phyloP scores from a whole-genome alignment of 2,888 invertebrate genomes.

The Melinaea menophilus region DNA sequence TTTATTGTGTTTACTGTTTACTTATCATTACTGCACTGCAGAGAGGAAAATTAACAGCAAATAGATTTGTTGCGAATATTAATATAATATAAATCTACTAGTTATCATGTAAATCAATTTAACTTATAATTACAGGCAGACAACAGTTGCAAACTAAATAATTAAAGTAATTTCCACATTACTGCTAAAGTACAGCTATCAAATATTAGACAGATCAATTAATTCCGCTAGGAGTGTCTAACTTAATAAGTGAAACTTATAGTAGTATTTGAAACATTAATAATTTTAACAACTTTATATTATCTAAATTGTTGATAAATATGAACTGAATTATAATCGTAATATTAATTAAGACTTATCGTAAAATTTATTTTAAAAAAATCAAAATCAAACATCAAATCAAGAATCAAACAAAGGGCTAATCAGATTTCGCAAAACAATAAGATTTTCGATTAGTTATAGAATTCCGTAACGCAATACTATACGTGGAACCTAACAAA shows the following conservation, averaged over 20 bases:
- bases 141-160: not conserved
- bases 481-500: slow-evolving; percentile 75
- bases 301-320: too few relatives aligned
- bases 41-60: not conserved
- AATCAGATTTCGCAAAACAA: slow-evolving; percentile 65
- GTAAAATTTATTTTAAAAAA: slow-evolving; percentile 8
- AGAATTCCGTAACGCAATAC: slow-evolving; percentile 70
- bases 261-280: too few relatives aligned
- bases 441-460: slow-evolving; percentile 59
- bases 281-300: too few relatives aligned
- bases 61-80: not conserved
- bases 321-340: too few relatives aligned
- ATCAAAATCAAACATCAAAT: slow-evolving; percentile 23
- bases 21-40: not conserved
- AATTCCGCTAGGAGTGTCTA: slow-evolving; percentile 10
- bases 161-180: not conserved
- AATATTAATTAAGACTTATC: too few relatives aligned
- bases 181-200: not conserved
- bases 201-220: slow-evolving; percentile 8
- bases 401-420: slow-evolving; percentile 36
- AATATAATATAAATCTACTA: not conserved
- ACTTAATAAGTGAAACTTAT: not conserved
- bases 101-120: too few relatives aligned
- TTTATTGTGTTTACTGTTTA: slow-evolving; percentile 7
- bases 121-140: too few relatives aligned